Base-by-base conservation (phyloP, 2,113 vertebrate genomes). In the Serilophus lunatus region DNA sequence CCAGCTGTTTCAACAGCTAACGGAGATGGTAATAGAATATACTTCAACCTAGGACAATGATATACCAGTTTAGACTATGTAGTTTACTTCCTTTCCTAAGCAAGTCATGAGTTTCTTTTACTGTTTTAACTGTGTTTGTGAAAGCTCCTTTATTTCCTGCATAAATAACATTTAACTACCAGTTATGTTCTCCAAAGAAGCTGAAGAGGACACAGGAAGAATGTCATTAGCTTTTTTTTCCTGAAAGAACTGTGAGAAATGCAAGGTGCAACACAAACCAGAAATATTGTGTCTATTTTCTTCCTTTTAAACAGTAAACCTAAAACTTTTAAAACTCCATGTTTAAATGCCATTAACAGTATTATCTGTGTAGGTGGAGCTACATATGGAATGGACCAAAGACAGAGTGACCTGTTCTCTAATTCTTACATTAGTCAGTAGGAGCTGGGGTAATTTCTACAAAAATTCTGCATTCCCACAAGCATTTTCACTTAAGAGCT, bases 351-450 rank as follows among this genome's bases (percentile, higher is more conserved):
- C 33, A 51, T 76, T 77, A 86, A 29, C 4, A 13, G 25, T 19
- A 80, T 77, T 86, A n/a, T 22, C 26, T 24, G 2, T 44, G 38
- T 69, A 95, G 36, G 35, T 70, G 40, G 40, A 72, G 57, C 53
- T 40, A n/a, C 17, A 19, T 10, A 47, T 4, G 7, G 26, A 49
- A 24, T 4, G 8, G 53, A 64, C 13, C 40, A 61, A 82, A 38
- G 47, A 77, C 33, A 49, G 7, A 9, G 10, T 29, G 56, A 26
- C 18, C 28, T 26, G 19, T 4, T 80, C 49, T 63, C 56, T 53
- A 12, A 47, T 40, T 47, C 18, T 83, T 54, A 20, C 0, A 0
- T 59, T 17, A 56, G 5, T 40, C 61, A 75, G 26, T 22, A 35
- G 31, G 25, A 86, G 23, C 50, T 61, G n/a, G 23, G 22, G 16